Evolutionary conservation across 2,113 vertebrate genomes (phyloP), one percentile per base, ranked within the genome.

Genomic region (Oncorhynchus masou): DNA sequence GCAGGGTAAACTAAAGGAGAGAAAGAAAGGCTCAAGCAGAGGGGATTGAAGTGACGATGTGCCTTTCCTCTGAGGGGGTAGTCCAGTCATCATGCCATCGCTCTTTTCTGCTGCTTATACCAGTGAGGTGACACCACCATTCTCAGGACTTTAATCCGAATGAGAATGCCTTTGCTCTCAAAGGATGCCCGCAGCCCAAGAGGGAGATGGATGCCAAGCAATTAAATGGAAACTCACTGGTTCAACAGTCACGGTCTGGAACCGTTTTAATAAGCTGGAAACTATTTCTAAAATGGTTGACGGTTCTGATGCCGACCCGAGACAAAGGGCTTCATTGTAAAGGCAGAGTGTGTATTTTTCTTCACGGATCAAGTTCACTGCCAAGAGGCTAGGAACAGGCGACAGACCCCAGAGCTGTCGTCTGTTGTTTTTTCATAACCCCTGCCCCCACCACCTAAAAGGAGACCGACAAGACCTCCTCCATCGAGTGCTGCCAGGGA

Each of bases 251-350:
- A 87, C 62, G 71, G 92, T 93, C 91, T 94, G 92, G 92, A 93
- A 94, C 87, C 82, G 78, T 93, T 93, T 92, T 93, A 92, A 93
- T 94, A 93, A 90, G 91, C 90, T 94, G 93, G 93, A 94, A 94
- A 93, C 90, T 92, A 93, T 94, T 93, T 93, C 85, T 88, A 92
- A 93, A 91, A 93, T 92, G 91, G 89, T 90, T 90, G 91, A 90
- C 75, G 83, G 87, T 88, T 90, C 87, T 49, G 88, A 92, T 90
- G 90, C 90, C 77, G 89, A 87, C 86, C 75, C 70, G 85, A 92
- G 87, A 94, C 93, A 94, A 94, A 93, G 91, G 88, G 71, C 82
- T 81, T 80, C 91, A 93, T 93, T 94, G 93, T 93, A 78, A 87
- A 87, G 74, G 83, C 80, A 74, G 80, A 81, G 81, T 19, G 77